Percentiles rank a stretch among this genome's conserved stretches.
phyloP scores from a whole-genome alignment of 2,113 vertebrate genomes.

The Drymodes brunneopygia region DNA sequence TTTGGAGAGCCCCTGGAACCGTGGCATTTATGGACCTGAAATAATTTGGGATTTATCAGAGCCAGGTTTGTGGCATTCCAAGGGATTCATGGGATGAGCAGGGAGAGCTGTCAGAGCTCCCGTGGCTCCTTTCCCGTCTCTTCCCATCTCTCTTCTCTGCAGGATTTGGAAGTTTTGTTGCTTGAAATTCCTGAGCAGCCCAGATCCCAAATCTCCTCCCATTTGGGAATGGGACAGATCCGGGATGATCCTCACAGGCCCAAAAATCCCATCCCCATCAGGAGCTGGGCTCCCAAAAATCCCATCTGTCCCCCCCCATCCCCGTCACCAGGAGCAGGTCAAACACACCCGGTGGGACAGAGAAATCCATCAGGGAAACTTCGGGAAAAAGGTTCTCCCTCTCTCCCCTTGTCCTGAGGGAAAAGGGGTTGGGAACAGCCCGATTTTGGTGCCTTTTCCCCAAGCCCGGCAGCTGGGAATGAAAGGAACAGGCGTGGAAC shows the following conservation, averaged over 20 bases:
- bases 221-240: not conserved
- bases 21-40: not conserved
- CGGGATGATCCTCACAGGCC: not conserved
- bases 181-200: not conserved
- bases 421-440: too few relatives aligned
- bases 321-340: not conserved
- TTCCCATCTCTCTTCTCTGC: not conserved
- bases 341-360: fast-evolving
- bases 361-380: not conserved
- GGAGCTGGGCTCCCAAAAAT: not conserved
- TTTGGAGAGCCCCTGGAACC: too few relatives aligned
- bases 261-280: not conserved
- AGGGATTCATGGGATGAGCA: not conserved
- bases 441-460: not conserved
- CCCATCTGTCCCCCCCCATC: too few relatives aligned
- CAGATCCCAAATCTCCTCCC: not conserved
- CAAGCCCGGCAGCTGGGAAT: not conserved
- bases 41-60: not conserved
- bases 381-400: not conserved
- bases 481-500: not conserved
- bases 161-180: not conserved
- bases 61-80: too few relatives aligned
- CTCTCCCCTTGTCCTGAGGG: not conserved
- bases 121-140: not conserved
- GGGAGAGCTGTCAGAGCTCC: not conserved